These are phyloP conservation scores for Scleropages formosus DNA, from an alignment of 2,797 vertebrate species.

Conservation along the genomic window DNA sequence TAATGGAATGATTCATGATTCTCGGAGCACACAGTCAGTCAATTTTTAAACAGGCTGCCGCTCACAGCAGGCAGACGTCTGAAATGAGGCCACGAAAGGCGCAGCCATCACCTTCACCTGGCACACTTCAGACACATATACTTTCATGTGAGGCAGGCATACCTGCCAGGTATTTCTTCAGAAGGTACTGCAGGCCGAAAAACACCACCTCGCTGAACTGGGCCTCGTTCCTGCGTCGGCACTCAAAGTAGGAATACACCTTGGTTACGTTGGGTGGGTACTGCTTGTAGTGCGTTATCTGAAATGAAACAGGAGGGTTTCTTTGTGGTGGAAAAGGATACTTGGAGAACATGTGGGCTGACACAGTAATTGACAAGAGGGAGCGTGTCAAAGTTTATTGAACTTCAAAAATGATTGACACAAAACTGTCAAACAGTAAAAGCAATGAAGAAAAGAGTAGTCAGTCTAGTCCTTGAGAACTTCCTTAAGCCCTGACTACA, in stretches of 20 bases:
- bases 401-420: too few relatives aligned
- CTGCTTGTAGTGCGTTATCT: constrained; percentile 77
- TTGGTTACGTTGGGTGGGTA: constrained; percentile 70
- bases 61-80: too few relatives aligned
- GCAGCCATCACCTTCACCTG: too few relatives aligned
- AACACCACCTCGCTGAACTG: constrained; percentile 71
- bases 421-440: too few relatives aligned
- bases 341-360: neutral
- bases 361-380: neutral
- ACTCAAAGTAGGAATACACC: constrained; percentile 76
- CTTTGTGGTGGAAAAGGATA: neutral
- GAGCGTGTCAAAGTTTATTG: neutral
- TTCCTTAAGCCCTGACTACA: too few relatives aligned
- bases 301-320: constrained; percentile 31
- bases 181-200: constrained; percentile 72
- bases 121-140: neutral
- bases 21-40: too few relatives aligned
- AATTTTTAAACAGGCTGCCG: too few relatives aligned
- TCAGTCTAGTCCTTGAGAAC: too few relatives aligned
- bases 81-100: too few relatives aligned
- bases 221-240: constrained; percentile 62
- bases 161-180: constrained; percentile 75
- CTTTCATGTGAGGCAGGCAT: neutral
- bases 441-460: too few relatives aligned
- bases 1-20: too few relatives aligned